Evolutionary conservation across 2,797 vertebrate species (phyloP).

Genomic region (Pitangus sulphuratus): DNA sequence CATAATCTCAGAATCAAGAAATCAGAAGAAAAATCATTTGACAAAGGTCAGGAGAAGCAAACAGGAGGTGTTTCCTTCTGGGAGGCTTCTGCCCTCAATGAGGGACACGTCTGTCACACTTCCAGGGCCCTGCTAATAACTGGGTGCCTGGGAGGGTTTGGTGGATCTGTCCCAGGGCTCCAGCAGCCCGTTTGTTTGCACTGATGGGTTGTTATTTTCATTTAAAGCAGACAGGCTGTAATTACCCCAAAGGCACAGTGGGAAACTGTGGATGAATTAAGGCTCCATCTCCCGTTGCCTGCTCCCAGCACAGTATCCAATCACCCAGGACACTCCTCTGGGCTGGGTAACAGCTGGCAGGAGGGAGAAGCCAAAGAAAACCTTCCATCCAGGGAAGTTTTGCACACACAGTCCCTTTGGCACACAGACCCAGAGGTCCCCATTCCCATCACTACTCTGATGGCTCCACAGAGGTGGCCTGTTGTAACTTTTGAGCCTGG

Average conservation of each 20-base stretch:
- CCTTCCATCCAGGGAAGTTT: not conserved
- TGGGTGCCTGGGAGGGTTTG: not conserved
- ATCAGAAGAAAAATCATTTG: not conserved
- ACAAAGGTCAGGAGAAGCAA: not conserved
- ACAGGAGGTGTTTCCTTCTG: not conserved
- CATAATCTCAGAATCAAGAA: not conserved
- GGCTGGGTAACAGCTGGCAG: not conserved
- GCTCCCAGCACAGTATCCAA: not conserved
- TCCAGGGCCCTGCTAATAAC: not conserved
- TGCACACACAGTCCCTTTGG: not conserved
- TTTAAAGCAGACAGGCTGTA: not conserved
- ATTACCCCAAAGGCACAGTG: not conserved
- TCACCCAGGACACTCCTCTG: not conserved
- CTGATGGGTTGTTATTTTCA: not conserved
- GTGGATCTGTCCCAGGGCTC: not conserved
- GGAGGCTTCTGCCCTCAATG: not conserved
- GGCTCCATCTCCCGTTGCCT: not conserved
- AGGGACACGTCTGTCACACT: not conserved
- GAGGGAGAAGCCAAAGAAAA: not conserved
- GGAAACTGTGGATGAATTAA: not conserved
- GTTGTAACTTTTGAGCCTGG: not conserved
- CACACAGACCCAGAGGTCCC: not conserved
- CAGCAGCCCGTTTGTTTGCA: not conserved
- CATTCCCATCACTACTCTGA: not conserved
- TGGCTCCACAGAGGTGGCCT: not conserved